Evolutionary conservation across 2,797 vertebrate genomes (phyloP).

Genomic region (Chelonia mydas): DNA sequence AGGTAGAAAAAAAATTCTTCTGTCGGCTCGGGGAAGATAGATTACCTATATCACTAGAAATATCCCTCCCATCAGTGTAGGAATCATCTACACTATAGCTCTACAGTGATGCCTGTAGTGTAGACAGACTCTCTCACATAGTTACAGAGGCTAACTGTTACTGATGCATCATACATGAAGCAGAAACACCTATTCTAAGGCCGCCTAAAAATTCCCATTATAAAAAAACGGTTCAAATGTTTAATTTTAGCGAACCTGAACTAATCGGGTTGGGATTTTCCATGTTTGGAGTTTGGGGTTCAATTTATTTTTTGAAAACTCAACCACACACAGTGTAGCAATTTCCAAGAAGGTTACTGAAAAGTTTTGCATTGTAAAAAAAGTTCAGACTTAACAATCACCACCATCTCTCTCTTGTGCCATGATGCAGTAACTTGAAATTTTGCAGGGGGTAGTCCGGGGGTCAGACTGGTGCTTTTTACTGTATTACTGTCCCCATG

Average conservation of each 20-base stretch:
- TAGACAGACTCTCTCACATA: not conserved
- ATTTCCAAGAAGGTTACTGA: not conserved
- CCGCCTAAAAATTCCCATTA: not conserved
- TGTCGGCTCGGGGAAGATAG: no score
- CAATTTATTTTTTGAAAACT: not conserved
- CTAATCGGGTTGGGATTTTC: not conserved
- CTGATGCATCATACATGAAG: not conserved
- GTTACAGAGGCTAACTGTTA: not conserved
- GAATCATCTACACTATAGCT: not conserved
- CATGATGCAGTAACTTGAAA: not conserved
- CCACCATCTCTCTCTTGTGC: not conserved
- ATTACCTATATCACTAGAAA: not conserved
- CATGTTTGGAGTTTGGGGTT: accelerated
- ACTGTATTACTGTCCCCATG: not conserved
- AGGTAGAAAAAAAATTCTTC: not conserved
- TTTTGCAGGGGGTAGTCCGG: not conserved
- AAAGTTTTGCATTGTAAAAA: not conserved
- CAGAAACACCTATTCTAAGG: not conserved
- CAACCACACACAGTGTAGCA: not conserved
- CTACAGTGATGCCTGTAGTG: not conserved
- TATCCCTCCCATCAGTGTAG: not conserved
- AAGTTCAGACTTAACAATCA: not conserved
- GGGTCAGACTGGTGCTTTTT: not conserved
- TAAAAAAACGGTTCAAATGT: not conserved
- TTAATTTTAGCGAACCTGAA: not conserved